phyloP scores from a whole-genome alignment of 2,888 invertebrate genomes.

The Philonicus albiceps region DNA sequence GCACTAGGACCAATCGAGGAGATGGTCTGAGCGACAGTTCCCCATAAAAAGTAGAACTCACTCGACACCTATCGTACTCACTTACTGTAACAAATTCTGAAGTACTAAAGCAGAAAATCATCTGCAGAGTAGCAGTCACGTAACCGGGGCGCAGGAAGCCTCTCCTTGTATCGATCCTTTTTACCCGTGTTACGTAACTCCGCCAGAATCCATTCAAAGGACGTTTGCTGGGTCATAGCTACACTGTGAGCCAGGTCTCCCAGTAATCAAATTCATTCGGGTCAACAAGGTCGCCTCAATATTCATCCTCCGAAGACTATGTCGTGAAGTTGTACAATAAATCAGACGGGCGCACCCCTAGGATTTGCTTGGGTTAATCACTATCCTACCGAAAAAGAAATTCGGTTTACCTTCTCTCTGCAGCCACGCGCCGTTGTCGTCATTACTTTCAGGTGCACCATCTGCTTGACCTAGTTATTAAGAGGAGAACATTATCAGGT shows the following conservation, averaged over 20 bases:
- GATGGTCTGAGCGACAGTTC: not conserved
- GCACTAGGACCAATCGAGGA: not conserved
- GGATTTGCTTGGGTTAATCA: not conserved
- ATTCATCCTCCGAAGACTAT: not conserved
- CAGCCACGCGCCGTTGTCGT: not conserved
- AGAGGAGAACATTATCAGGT: not conserved
- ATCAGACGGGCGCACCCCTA: not conserved
- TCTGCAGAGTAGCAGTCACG: not conserved
- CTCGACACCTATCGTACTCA: not conserved
- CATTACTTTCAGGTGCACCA: not conserved
- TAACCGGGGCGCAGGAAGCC: not conserved
- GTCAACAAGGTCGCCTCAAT: not conserved
- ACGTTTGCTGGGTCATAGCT: not conserved
- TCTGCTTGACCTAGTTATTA: not conserved
- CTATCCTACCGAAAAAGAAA: not conserved
- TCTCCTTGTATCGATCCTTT: not conserved
- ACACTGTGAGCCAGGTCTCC: not conserved
- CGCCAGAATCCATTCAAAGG: not conserved
- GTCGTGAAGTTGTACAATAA: not conserved
- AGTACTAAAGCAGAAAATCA: not conserved
- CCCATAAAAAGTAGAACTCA: not conserved
- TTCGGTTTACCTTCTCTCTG: not conserved
- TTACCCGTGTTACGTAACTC: not conserved
- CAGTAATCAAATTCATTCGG: not conserved
- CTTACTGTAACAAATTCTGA: not conserved